Evolutionary conservation across 1,140 invertebrate species (phyloP), one percentile per base, ranked within the genome.

Genomic region (Colletes latitarsis): DNA sequence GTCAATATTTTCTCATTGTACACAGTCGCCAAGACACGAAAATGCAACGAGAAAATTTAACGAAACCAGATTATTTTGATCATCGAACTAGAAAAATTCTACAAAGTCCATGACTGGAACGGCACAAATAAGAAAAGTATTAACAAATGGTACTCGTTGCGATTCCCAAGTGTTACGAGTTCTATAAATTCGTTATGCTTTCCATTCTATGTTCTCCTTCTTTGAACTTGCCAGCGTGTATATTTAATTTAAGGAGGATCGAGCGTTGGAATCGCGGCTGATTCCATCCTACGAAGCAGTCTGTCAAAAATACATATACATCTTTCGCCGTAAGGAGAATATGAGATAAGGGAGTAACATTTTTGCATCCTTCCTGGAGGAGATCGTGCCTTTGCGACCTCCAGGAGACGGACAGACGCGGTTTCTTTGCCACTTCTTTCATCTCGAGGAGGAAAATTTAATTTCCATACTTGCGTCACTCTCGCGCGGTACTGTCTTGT

Each of bases 361-460:
- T 55, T 72, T 75, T 39, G 70, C 68, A 72, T 78, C 63, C 41
- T 79, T 74, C 15, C 46, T 19, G 52, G 57, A 43, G 8, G 10
- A n/a, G 15, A 5, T 58, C 17, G 43, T 6, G n/a, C 39, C 62
- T 15, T 70, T 57, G 43, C 43, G 30, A 57, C 43, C 72, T 69
- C 19, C 12, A 39, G 39, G 60, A 46, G 15, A 53, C 64, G 10
- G 19, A 10, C 39, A 68, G 41, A 75, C 58, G 41, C 21, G 53
- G 15, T 71, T 80, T 53, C 64, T 49, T 58, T 74, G 46, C 21
- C 46, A 52, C 19, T 69, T 84, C 74, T 83, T 83, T 84, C 82
- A 77, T 82, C 68, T 82, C 10, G 30, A 12, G 14, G 63, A 43
- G 53, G 49, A 83, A 64, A 78, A 79, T 84, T 82, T 71, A 67